Evolutionary conservation across 2,797 vertebrate genomes (phyloP), one percentile per base, ranked within the genome.

Genomic region (Malacoraja senta): DNA sequence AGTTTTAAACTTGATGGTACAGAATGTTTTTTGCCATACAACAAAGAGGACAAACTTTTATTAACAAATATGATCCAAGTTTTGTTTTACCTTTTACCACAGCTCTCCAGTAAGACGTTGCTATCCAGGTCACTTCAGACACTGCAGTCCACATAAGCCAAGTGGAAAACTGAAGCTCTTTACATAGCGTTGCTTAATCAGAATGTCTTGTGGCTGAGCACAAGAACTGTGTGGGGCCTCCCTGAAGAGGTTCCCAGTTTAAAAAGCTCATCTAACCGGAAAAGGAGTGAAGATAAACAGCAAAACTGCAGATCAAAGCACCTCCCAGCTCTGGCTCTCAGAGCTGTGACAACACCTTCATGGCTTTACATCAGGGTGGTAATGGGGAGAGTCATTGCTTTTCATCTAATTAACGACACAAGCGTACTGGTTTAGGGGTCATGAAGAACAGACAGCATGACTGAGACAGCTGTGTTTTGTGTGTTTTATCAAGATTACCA

Each of bases 301-400:
- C 1, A 35, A 93, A 92, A 91, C 93, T 65, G 72, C 93, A 96
- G 96, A 96, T 96, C 95, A 97, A 97, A 97, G 96, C 68, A 93
- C 93, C 92, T 93, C 78, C 93, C 38, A 93, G 93, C 78, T 93
- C 93, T 93, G 93, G 81, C 68, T 61, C 58, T 94, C 74, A 76
- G 92, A n/a, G 80, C 79, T 93, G 58, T 93, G 93, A 93, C 93
- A 93, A 93, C 94, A 94, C 94, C 95, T 95, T 94, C 95, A 95
- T 95, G 94, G 95, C 96, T 95, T 96, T 74, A 95, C 78, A 78
- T n/a, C 65, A 26, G 78, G 63, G 71, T 76, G 38, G 92, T 79
- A 91, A 53, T 74, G 68, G 86, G 63, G 32, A 21, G 1, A 72
- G 35, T 91, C 68, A 44, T 74, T 74, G 35, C 68, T 91, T 91